phyloP scores from a whole-genome alignment of 2,113 vertebrate species.

The Clarias macrocephalus region DNA sequence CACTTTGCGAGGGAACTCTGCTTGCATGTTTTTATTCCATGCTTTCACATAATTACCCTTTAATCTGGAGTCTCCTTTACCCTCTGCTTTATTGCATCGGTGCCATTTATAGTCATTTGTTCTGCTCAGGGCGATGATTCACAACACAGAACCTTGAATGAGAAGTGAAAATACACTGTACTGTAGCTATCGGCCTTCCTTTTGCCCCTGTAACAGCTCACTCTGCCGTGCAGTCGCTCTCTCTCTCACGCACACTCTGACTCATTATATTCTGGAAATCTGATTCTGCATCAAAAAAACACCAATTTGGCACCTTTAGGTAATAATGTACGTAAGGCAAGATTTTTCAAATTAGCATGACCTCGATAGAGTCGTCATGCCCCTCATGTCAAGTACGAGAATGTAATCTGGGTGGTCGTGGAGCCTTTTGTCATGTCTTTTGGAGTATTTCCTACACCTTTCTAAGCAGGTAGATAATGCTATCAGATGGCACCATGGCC shows the following conservation, averaged over 20 bases:
- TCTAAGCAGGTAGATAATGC: neutral
- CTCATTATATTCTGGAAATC: constrained; percentile 2
- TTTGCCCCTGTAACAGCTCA: neutral
- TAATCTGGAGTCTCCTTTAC: constrained; percentile 64
- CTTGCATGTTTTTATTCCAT: constrained; percentile 46
- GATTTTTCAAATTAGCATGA: neutral
- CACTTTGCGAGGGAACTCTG: constrained; percentile 45
- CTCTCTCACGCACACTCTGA: constrained; percentile 4
- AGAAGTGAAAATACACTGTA: constrained; percentile 57
- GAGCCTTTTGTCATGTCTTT: neutral
- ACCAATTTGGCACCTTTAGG: neutral
- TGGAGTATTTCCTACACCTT: neutral
- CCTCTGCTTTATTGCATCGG: constrained; percentile 62
- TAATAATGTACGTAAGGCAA: neutral
- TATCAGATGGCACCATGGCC: constrained; percentile 7
- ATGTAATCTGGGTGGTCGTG: neutral
- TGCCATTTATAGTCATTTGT: constrained; percentile 69
- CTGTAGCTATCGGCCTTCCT: constrained; percentile 20
- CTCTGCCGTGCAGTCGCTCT: neutral
- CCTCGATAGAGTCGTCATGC: neutral
- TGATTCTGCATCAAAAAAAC: neutral
- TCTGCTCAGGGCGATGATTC: constrained; percentile 61
- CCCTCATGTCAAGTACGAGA: neutral
- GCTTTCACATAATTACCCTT: constrained; percentile 61
- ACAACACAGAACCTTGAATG: constrained; percentile 60